These are phyloP conservation scores for Chloropsis cyanopogon DNA, from an alignment of 2,113 vertebrate species.

Conservation along the genomic window DNA sequence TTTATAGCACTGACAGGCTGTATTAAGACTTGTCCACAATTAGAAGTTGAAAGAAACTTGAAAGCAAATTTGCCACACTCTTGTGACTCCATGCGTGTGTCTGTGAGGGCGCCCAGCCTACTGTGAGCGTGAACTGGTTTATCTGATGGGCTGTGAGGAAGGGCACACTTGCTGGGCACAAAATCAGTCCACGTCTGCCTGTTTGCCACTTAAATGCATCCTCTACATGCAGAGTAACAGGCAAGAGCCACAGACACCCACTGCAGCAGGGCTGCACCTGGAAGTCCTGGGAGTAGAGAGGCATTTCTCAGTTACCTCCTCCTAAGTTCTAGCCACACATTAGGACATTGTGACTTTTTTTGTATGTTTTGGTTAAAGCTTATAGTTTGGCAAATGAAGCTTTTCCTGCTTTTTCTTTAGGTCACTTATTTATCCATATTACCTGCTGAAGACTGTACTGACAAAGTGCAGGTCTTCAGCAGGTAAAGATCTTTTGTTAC, in stretches of 20 bases:
- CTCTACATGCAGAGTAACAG: not conserved
- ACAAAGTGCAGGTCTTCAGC: not conserved
- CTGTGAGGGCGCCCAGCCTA: not conserved
- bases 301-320: not conserved
- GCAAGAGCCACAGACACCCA: not conserved
- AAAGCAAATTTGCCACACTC: not conserved
- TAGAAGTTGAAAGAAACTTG: not conserved
- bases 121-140: not conserved
- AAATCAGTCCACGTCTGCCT: not conserved
- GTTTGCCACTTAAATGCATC: not conserved
- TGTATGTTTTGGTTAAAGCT: not conserved
- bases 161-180: not conserved
- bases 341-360: not conserved
- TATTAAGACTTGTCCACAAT: not conserved
- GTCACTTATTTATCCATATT: not conserved
- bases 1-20: not conserved
- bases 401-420: not conserved
- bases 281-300: not conserved
- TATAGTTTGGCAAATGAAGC: not conserved
- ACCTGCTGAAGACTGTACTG: not conserved
- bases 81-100: accelerated
- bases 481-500: not conserved
- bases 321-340: not conserved
- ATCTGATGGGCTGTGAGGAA: not conserved
- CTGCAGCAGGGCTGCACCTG: not conserved